phyloP scores from a whole-genome alignment of 2,113 vertebrate species.

The Rhynchomys soricoides region DNA sequence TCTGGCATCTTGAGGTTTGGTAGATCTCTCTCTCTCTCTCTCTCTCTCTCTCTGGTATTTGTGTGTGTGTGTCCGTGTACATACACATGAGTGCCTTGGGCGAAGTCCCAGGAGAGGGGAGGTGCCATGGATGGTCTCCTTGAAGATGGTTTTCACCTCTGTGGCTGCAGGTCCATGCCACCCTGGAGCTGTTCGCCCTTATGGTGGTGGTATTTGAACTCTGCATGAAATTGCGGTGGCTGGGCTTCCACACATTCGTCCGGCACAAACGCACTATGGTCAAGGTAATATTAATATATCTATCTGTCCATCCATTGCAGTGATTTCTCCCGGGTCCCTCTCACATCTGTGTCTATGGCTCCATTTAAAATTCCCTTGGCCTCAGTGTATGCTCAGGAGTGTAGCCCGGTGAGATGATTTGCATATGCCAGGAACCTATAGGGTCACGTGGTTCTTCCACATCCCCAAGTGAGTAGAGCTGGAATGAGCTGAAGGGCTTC shows the following conservation, averaged over 20 bases:
- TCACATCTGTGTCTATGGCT: neutral
- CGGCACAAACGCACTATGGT: constrained; percentile 98
- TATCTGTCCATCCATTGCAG: neutral
- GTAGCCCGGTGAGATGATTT: too few species aligned
- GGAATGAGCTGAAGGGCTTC: neutral
- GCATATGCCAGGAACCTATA: rapidly evolving
- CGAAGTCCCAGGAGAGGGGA: neutral
- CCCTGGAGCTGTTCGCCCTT: constrained; percentile 95
- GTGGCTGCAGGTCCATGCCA: constrained; percentile 92
- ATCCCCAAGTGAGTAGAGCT: neutral
- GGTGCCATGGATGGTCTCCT: rapidly evolving
- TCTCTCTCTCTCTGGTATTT: neutral
- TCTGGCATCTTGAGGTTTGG: neutral
- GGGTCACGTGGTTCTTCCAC: neutral
- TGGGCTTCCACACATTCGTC: constrained; percentile 96
- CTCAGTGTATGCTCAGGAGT: rapidly evolving
- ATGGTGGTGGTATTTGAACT: constrained; percentile 97
- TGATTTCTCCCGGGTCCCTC: rapidly evolving
- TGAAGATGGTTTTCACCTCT: rapidly evolving
- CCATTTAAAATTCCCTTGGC: neutral
- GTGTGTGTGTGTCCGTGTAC: neutral
- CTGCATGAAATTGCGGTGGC: constrained; percentile 97
- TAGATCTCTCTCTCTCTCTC: too few species aligned
- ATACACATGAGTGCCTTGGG: neutral
- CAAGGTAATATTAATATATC: constrained; percentile 90